Base-by-base conservation (phyloP, 2,888 invertebrate species). In the Tanytarsus gracilentus region DNA sequence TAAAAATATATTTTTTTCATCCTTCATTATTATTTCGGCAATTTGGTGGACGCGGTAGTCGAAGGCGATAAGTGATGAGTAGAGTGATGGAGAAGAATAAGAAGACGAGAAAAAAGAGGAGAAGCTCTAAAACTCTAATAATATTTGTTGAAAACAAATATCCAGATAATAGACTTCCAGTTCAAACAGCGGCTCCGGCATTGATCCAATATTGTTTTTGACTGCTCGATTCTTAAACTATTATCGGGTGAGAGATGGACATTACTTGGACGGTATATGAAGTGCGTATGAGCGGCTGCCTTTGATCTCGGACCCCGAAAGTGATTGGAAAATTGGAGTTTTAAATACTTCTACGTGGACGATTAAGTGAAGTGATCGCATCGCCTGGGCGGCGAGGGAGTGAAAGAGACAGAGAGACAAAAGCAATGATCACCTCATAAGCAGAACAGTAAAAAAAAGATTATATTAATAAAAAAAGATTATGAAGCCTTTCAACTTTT, bases 381-480 rank as follows among this genome's bases (percentile, higher is more conserved):
- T 55, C n/a, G n/a, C n/a, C n/a, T n/a, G n/a, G n/a, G n/a, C n/a
- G n/a, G n/a, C n/a, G n/a, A n/a, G n/a, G n/a, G n/a, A n/a, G n/a
- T n/a, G n/a, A n/a, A n/a, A n/a, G n/a, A n/a, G 40, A 40, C 40
- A 55, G 39, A 40, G 55, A 55, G 55, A 55, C 55, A 55, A 55
- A 55, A 55, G 55, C 55, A 39, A 55, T 55, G 55, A 55, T 55
- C 55, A 55, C 55, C 55, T 55, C 39, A 39, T 55, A 55, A 55
- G 36, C 55, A 55, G 55, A 55, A 55, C 55, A 55, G 55, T 55
- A 55, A 55, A 55, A 49, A n/a, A 51, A 51, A 55, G 55, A 55
- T 55, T 55, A 55, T 55, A 55, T 55, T 55, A 55, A 55, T 55
- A 55, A 55, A 55, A 53, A 55, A 55, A 55, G 55, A 55, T 55